These are phyloP conservation scores for Gavia stellata DNA, from an alignment of 2,113 vertebrate genomes.

Conservation along the genomic window DNA sequence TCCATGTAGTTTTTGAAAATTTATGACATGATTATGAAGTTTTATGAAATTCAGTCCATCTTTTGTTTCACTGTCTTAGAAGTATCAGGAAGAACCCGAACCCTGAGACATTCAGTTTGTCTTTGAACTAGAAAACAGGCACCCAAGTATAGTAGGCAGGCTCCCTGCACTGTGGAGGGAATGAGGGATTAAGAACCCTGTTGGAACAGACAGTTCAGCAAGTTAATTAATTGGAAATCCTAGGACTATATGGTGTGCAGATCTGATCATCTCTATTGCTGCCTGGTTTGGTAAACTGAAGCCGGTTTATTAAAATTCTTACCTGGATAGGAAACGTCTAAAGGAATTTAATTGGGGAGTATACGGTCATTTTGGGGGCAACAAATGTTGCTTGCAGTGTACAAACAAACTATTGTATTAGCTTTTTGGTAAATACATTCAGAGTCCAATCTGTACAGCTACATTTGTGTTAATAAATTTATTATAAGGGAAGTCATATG, in stretches of 20 bases:
- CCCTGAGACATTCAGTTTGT: not conserved
- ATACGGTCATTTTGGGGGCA: not conserved
- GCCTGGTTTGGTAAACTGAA: too few relatives aligned
- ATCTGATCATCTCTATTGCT: not conserved
- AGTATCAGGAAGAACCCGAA: too few relatives aligned
- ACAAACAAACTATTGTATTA: not conserved
- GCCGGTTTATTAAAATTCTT: too few relatives aligned
- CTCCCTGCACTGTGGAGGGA: too few relatives aligned
- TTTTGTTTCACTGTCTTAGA: not conserved
- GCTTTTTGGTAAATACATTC: not conserved
- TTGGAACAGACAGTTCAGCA: not conserved
- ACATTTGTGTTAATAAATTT: not conserved
- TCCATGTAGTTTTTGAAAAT: not conserved
- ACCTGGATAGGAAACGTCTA: too few relatives aligned
- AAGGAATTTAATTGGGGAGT: too few relatives aligned
- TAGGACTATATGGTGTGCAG: not conserved
- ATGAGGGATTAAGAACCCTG: not conserved
- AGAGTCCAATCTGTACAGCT: not conserved
- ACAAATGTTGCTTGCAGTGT: not conserved
- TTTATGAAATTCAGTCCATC: not conserved
- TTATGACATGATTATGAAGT: not conserved
- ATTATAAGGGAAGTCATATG: not conserved
- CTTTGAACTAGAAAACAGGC: not conserved
- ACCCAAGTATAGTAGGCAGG: not conserved
- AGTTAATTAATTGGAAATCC: not conserved